Base-by-base conservation (phyloP, 2,888 invertebrate genomes). In the Cheilosia grossa region DNA sequence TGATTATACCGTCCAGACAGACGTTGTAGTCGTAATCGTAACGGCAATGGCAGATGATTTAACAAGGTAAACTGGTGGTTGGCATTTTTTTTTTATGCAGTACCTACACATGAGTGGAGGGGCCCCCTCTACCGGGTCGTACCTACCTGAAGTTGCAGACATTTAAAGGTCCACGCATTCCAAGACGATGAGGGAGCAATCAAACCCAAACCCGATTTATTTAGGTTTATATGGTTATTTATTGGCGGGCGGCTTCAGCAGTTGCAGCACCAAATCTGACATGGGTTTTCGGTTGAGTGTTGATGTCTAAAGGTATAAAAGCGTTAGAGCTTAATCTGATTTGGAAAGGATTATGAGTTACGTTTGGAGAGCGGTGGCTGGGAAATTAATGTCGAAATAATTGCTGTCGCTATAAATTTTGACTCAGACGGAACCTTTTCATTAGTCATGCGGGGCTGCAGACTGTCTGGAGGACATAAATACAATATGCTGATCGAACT, bases 31-130 rank as follows among this genome's bases (percentile, higher is more conserved):
- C 13, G 44, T 30, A 13, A 42, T 9, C 61, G 49, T 51, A n/a
- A 64, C 66, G 58, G 49, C 74, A 75, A 66, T 77, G 67, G 67
- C 67, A 67, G 67, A 53, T 58, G 59, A 33, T 51, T 59, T 42
- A 67, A 53, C 59, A 77, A 77, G 75, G 75, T 59, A 51, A 75
- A 59, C 75, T 21, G 59, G 67, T 77, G 67, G 75, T 49, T 47
- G 17, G 4, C 9, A 53, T 51, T 49, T 49, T 51, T 15, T 2
- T 13, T 2, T 21, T 10, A 7, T 15, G 17, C 27, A 4, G 2
- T 64, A 30, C 7, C 5, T 40, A 37, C 51, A 51, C 4, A 21
- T 51, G 49, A 21, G 13, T n/a, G 21, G 21, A 21, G 21, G 67
- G 30, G 10, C 40, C 40, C 27, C 21, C 69, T 21, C 56, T 56